Conservation (phyloP, 2,113 vertebrate genomes). For the Nannospalax galili region DNA sequence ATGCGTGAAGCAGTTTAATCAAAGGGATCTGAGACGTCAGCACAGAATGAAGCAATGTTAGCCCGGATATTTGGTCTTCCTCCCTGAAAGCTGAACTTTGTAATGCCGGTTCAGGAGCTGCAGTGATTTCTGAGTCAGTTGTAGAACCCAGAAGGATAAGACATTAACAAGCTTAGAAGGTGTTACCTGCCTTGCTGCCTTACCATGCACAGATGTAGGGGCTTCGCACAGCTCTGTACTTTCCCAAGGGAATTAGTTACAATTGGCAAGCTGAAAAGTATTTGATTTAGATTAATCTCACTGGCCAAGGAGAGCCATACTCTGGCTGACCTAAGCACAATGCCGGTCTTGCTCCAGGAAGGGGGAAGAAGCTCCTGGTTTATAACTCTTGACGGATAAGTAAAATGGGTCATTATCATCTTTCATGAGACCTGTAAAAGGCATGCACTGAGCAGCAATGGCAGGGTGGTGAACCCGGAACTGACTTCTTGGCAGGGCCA, state of each 20-base stretch:
- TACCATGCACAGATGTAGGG: constrained; percentile 82
- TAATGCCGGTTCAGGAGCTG: constrained; percentile 80
- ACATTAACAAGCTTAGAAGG: constrained; percentile 89
- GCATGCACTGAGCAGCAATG: constrained; percentile 61
- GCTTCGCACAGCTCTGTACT: constrained; percentile 84
- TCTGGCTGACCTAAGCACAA: constrained; percentile 81
- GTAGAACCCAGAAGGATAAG: constrained; percentile 86
- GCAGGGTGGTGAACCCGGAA: neutral
- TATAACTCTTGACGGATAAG: constrained; percentile 80
- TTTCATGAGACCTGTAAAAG: constrained; percentile 81
- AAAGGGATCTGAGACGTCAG: constrained; percentile 10
- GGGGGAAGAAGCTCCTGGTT: constrained; percentile 73
- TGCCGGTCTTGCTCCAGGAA: constrained; percentile 80
- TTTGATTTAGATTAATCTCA: constrained; percentile 89
- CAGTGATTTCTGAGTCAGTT: constrained; percentile 82
- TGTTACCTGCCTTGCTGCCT: constrained; percentile 85
- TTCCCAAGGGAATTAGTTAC: constrained; percentile 88
- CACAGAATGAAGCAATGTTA: constrained; percentile 16
- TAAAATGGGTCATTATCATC: constrained; percentile 83
- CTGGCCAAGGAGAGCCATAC: constrained; percentile 85
- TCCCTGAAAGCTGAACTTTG: constrained; percentile 74
- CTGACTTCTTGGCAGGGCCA: constrained; percentile 11
- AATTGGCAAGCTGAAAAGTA: constrained; percentile 87
- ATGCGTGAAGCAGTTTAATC: constrained; percentile 57
- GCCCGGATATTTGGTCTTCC: constrained; percentile 25